Percentiles rank a stretch among this genome's conserved stretches.
Conservation (phyloP, 1,140 invertebrate genomes). For the Phymastichus coffea region DNA sequence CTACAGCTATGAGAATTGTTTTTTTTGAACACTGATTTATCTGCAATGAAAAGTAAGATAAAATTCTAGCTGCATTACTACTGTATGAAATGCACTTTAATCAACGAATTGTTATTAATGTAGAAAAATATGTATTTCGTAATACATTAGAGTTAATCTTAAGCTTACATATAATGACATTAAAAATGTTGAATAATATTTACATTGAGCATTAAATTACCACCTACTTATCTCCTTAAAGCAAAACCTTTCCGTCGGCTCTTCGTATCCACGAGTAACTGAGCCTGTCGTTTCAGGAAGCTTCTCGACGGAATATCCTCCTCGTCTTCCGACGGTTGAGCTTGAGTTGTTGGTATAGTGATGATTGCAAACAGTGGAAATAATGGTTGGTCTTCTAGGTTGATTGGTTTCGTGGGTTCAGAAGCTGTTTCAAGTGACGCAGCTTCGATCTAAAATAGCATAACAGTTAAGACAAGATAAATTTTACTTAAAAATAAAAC, state of each 20-base stretch:
- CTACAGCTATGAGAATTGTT: too few relatives aligned
- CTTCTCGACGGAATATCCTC: conserved; percentile 79
- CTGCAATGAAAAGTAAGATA: too few relatives aligned
- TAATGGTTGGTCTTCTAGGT: conserved; percentile 36
- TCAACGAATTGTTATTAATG: too few relatives aligned
- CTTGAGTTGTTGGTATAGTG: conserved; percentile 34
- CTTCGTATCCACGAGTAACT: conserved; percentile 80
- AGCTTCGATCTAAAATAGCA: conserved; percentile 44
- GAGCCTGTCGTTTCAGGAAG: conserved; percentile 78
- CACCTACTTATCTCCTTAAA: conserved; percentile 46
- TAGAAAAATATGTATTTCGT: too few relatives aligned
- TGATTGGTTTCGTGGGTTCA: conserved; percentile 26
- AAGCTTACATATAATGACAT: neutral
- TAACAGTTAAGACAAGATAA: neutral
- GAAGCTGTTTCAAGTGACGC: conserved; percentile 38
- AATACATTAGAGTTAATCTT: too few relatives aligned
- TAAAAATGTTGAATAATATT: too few relatives aligned
- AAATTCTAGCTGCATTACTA: too few relatives aligned
- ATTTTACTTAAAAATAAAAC: neutral
- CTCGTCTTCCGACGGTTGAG: conserved; percentile 72
- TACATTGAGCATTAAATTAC: too few relatives aligned
- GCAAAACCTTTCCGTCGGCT: conserved; percentile 71
- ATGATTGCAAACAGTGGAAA: conserved; percentile 46
- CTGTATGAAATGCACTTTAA: too few relatives aligned
- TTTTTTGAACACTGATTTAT: too few relatives aligned